Base-by-base conservation (phyloP, 1,140 invertebrate species). In the Eulimnadia texana region DNA sequence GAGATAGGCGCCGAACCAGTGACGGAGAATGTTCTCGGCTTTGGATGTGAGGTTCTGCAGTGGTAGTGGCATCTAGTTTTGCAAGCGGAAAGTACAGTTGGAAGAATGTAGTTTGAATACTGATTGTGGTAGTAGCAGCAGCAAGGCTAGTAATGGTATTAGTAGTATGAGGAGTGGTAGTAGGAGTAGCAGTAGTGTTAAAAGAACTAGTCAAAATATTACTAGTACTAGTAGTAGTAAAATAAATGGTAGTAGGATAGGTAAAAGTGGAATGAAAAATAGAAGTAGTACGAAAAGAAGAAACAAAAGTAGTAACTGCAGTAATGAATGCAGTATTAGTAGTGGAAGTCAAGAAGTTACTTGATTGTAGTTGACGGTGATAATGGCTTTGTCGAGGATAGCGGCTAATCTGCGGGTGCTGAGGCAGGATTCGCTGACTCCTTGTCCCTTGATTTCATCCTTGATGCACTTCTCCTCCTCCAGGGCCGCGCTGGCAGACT, bases 361-460 rank as follows among this genome's bases (percentile, higher is more conserved):
- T 27, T 54, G 24, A 27, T 54, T 61, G 51, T 61, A 61, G 49
- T 61, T 51, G 53, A 61, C 53, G 51, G 51, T 54, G 20, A 61
- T 16, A n/a, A 61, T 33, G 24, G 28, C 51, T 19, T 54, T 61
- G 50, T 61, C 29, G 0, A 61, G 60, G 10, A 54, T 54, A 6
- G 60, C 24, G 24, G 60, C 60, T 51, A 61, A 47, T 50, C 51
- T 50, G 20, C 60, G 60, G 50, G 50, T 61, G 3, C 50, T 52
- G 50, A 61, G 16, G 50, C 60, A 61, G 11, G 52, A 28, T 20
- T 54, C 51, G 23, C 60, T 61, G 50, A 61, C 60, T 19, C 60
- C 60, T 28, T 51, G 29, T 0, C 60, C 53, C 25, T 33, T 25
- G 2, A 54, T 11, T 47, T 61, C 60, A 11, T 61, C 49, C 24